phyloP scores from a whole-genome alignment of 2,797 vertebrate species.

The Cossypha niveicapilla region DNA sequence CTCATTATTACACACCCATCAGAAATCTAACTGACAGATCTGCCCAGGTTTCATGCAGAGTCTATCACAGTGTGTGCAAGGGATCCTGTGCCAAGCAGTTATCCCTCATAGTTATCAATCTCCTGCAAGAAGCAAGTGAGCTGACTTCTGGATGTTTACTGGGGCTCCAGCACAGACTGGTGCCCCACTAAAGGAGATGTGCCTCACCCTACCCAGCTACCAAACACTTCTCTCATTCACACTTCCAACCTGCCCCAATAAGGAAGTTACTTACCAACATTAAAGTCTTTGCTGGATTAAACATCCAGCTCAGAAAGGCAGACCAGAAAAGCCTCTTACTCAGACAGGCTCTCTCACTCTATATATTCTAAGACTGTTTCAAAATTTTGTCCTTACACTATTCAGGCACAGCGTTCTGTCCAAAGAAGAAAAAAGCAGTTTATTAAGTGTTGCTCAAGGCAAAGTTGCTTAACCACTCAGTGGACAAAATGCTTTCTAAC shows the following conservation, averaged over 20 bases:
- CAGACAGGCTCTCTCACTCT: not conserved
- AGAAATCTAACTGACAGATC: not conserved
- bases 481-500: not conserved
- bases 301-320: not conserved
- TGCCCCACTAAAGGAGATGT: not conserved
- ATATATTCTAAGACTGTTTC: not conserved
- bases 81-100: not conserved
- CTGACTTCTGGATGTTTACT: not conserved
- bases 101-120: not conserved
- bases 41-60: not conserved
- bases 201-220: not conserved
- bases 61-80: not conserved
- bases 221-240: not conserved
- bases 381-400: not conserved
- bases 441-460: not conserved
- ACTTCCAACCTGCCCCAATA: not conserved
- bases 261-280: not conserved
- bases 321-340: not conserved
- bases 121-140: not conserved
- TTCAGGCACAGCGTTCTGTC: not conserved
- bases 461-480: not conserved
- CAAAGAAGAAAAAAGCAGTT: not conserved
- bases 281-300: not conserved
- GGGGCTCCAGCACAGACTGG: not conserved
- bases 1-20: not conserved